phyloP scores from a whole-genome alignment of 2,797 vertebrate species.

The Anguilla anguilla region DNA sequence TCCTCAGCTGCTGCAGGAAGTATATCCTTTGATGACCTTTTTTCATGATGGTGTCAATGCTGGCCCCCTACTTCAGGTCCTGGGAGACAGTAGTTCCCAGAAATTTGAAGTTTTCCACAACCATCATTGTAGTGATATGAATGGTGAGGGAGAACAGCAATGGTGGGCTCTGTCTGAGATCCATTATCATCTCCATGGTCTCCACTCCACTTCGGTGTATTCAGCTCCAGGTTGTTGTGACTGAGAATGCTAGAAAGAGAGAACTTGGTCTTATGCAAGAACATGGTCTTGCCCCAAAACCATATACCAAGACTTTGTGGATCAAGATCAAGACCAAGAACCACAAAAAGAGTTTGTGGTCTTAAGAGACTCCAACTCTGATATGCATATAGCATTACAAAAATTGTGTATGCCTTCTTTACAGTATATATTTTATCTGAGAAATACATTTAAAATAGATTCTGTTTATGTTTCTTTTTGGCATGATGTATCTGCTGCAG shows the following conservation, averaged over 20 bases:
- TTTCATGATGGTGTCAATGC: background rate
- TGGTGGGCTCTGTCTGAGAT: background rate
- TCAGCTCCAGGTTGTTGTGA: background rate
- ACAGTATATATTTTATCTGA: too few species aligned
- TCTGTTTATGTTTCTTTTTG: background rate
- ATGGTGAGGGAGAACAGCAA: background rate
- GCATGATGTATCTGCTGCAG: background rate
- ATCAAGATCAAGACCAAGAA: too few species aligned
- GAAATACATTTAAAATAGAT: too few species aligned
- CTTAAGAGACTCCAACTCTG: too few species aligned
- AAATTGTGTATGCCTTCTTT: too few species aligned
- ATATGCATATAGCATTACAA: too few species aligned
- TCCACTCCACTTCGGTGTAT: background rate
- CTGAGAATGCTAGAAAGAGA: background rate
- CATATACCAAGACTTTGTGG: too few species aligned
- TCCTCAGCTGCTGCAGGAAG: background rate
- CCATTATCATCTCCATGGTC: background rate
- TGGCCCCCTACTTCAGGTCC: background rate
- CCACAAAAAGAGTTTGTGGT: too few species aligned
- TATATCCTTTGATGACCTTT: constrained; percentile 14
- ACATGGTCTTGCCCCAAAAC: too few species aligned
- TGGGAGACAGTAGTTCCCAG: background rate
- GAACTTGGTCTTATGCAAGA: too few species aligned
- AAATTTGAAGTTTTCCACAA: background rate
- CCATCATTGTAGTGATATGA: background rate